These are phyloP conservation scores for Notospermus geniculatus DNA, from an alignment of 1,140 invertebrate species.

Conservation along the genomic window DNA sequence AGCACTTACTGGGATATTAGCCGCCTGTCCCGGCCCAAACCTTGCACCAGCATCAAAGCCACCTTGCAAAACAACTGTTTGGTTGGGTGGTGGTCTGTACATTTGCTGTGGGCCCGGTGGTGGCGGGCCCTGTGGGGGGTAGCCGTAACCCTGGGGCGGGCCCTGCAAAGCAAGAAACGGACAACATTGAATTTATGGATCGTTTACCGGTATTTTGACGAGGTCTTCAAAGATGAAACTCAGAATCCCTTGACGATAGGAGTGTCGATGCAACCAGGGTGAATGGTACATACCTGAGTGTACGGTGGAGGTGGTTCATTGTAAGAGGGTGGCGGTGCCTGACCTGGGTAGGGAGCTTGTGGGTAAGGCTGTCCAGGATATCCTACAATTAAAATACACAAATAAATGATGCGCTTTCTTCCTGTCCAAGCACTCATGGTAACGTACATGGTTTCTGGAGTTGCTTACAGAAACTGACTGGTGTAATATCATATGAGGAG, in stretches of 20 bases:
- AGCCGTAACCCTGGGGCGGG: constrained; percentile 12
- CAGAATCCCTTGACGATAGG: no score
- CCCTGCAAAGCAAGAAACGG: no score
- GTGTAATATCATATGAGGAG: no score
- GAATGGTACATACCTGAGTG: no score
- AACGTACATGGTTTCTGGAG: no score
- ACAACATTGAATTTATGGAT: no score
- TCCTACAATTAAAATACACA: neutral
- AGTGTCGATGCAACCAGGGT: no score
- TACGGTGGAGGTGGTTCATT: constrained; percentile 20
- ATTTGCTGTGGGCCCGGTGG: neutral
- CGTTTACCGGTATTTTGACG: no score
- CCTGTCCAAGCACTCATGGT: no score
- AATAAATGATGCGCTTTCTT: no score
- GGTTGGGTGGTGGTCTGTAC: constrained; percentile 11
- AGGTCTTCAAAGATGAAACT: no score
- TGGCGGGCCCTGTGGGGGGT: neutral
- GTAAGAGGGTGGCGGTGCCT: constrained; percentile 8
- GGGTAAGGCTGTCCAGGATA: constrained; percentile 5
- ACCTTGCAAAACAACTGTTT: constrained; percentile 59
- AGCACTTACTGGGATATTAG: constrained; percentile 66
- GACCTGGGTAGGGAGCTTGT: neutral
- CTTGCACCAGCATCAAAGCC: constrained; percentile 75
- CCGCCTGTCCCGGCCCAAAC: constrained; percentile 74
- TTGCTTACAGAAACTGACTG: no score